Evolutionary conservation across 1,140 invertebrate genomes (phyloP), one percentile per base, ranked within the genome.

Genomic region (Antheraea pernyi): DNA sequence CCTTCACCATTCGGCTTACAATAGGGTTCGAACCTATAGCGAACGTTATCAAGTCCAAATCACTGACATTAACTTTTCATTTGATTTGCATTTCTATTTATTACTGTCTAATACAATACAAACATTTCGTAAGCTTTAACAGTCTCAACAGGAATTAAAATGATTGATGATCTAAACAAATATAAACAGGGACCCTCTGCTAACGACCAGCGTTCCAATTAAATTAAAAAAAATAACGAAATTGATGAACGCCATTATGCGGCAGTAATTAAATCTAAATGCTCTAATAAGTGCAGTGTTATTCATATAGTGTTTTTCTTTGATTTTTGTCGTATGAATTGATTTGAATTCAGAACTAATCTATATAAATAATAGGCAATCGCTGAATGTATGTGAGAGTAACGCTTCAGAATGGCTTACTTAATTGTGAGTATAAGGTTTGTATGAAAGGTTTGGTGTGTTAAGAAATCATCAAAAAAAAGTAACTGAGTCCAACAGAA

Each of bases 261-360:
- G 69, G 71, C 58, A 68, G 72, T 82, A 87, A 86, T 87, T 85
- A 81, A 88, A 84, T 85, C 74, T 81, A 80, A 59, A 78, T 70
- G 73, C 76, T 66, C 68, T 79, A 77, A 72, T 79, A 75, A 82
- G 69, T 10, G 75, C 71, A 13, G 61, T 71, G 70, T 76, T 76
- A 81, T 73, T 65, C 80, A 79, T 76, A 81, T 83, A 82, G 77
- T 86, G 80, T 83, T 83, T 86, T 88, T 86, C 22, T 30, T 30
- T 30, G 22, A 30, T 30, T 30, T 30, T 30, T 30, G 22, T 30
- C 22, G 1, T 30, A 30, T 30, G 83, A 81, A 82, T 82, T 77
- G 78, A 85, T 88, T 30, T 30, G 1, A 30, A 30, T 30, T 2
- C 1, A 30, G 22, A 30, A 30, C 22, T 30, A 30, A 30, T 30